Evolutionary conservation across 2,888 invertebrate genomes (phyloP).

Genomic region (Elegia similella): DNA sequence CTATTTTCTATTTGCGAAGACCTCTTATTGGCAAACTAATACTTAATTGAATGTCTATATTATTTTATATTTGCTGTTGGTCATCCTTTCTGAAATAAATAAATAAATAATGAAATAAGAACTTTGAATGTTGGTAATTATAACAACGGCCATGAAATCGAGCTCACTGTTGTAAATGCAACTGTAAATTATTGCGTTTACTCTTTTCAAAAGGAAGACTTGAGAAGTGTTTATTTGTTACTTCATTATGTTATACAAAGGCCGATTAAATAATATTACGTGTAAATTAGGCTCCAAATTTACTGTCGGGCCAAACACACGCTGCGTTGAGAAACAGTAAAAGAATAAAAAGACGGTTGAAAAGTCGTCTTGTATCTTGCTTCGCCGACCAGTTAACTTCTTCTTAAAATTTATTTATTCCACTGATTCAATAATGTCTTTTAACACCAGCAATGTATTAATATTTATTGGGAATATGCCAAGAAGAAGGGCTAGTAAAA

Average conservation of each 20-base stretch:
- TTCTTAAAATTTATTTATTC: constrained; percentile 10
- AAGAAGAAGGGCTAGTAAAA: constrained; percentile 7
- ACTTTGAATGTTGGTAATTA: not conserved
- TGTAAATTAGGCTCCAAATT: constrained; percentile 13
- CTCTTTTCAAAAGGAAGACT: not conserved
- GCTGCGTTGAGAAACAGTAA: not conserved
- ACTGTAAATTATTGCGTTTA: constrained; percentile 1
- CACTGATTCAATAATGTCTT: constrained; percentile 7
- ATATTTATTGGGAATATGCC: constrained; percentile 8
- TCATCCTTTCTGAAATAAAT: no score
- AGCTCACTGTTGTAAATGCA: not conserved
- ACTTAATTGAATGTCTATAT: no score
- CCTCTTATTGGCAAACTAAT: no score
- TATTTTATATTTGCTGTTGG: no score
- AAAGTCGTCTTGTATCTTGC: not conserved
- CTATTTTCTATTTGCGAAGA: no score
- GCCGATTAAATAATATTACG: constrained; percentile 11
- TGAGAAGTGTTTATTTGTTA: constrained; percentile 11
- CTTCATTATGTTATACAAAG: constrained; percentile 8
- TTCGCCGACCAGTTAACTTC: not conserved
- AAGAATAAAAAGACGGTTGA: not conserved
- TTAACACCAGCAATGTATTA: constrained; percentile 10
- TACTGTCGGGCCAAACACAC: not conserved
- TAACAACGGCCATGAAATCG: not conserved
- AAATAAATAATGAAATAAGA: no score